Evolutionary conservation across 92 coral and sea anemone genomes (phyloP).

Genomic region (Porites lobata): DNA sequence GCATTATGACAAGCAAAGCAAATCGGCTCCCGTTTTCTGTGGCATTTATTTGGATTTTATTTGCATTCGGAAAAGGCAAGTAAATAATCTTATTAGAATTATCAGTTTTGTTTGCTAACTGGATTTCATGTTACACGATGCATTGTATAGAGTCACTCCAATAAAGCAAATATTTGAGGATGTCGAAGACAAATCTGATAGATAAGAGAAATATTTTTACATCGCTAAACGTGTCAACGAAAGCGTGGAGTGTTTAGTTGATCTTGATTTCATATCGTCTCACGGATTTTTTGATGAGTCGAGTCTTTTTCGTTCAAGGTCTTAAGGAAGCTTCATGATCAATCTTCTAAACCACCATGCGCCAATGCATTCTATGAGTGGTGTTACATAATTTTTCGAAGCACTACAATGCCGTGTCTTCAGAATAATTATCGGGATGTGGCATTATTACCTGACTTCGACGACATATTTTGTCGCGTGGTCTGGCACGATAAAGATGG

Average conservation of each 20-base stretch:
- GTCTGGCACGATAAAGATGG: too few species aligned
- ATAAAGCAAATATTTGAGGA: background rate
- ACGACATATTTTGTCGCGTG: too few species aligned
- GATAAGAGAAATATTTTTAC: constrained; percentile 16
- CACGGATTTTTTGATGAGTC: too few species aligned
- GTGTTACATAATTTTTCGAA: too few species aligned
- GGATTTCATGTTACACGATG: constrained; percentile 5
- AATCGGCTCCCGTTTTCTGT: background rate
- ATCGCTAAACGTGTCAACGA: background rate
- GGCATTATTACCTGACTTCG: too few species aligned
- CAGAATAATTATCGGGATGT: too few species aligned
- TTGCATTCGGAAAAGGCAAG: constrained; percentile 23
- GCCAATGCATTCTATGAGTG: too few species aligned
- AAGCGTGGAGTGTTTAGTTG: background rate
- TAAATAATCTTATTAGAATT: constrained; percentile 1
- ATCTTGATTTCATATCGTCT: too few species aligned
- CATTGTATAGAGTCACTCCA: background rate
- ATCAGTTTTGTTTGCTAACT: background rate
- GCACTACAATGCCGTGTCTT: too few species aligned
- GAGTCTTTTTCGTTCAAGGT: too few species aligned
- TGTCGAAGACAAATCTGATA: background rate
- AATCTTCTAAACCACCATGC: too few species aligned
- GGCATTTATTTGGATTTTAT: background rate
- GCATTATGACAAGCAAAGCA: background rate
- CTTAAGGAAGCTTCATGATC: too few species aligned